These are phyloP conservation scores for Philopotamus ludificatus DNA, from an alignment of 1,140 invertebrate genomes.

Conservation along the genomic window DNA sequence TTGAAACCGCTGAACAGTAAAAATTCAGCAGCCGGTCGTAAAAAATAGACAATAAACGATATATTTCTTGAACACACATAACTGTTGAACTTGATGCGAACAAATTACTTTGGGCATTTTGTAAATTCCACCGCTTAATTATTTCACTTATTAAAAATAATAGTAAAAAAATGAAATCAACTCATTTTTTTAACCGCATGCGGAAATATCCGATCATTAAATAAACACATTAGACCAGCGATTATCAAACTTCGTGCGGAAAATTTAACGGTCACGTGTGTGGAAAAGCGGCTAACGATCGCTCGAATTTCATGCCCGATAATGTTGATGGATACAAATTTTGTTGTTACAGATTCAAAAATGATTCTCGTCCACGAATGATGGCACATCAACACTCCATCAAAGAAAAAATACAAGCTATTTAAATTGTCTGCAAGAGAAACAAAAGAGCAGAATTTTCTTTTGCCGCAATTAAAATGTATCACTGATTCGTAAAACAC, in stretches of 20 bases:
- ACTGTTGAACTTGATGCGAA: slow-evolving; percentile 17
- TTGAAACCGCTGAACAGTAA: no score
- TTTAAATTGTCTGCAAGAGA: no score
- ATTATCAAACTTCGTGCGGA: background rate
- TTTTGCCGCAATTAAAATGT: background rate
- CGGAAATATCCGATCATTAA: slow-evolving; percentile 18
- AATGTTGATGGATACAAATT: no score
- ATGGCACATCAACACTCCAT: background rate
- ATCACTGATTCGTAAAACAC: slow-evolving; percentile 4
- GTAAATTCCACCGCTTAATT: slow-evolving; percentile 23
- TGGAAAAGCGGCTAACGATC: no score
- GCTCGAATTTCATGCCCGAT: background rate
- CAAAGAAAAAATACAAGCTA: no score
- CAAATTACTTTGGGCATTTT: slow-evolving; percentile 17
- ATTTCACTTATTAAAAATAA: slow-evolving; percentile 11
- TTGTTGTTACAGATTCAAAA: background rate
- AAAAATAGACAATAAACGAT: background rate
- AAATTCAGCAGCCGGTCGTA: background rate
- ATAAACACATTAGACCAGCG: slow-evolving; percentile 17
- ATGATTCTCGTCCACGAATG: background rate
- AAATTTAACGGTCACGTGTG: background rate
- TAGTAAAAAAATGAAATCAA: background rate
- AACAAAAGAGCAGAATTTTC: no score
- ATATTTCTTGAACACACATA: slow-evolving; percentile 1
- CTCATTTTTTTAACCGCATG: background rate